Conservation (phyloP, 2,888 invertebrate genomes). For the Actias luna region DNA sequence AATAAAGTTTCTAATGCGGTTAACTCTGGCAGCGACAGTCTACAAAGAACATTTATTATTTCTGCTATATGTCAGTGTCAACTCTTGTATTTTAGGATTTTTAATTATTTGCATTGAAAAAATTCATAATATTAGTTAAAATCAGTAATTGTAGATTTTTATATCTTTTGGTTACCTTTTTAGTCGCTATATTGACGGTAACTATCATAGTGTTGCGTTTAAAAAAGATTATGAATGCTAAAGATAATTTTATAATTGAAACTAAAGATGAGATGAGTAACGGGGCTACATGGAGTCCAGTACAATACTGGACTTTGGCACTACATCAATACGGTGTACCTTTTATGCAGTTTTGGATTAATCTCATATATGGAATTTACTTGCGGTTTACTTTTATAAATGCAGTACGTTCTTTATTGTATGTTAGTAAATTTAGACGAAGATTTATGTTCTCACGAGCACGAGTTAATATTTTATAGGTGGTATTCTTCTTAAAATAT, state of each 20-base stretch:
- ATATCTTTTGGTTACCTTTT: conserved; percentile 39
- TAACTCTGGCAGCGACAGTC: background rate
- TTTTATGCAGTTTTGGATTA: conserved; percentile 44
- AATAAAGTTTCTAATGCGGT: background rate
- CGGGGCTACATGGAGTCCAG: conserved; percentile 32
- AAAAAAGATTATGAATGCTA: conserved; percentile 36
- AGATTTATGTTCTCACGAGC: conserved; percentile 9
- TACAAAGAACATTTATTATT: background rate
- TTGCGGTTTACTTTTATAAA: conserved; percentile 50
- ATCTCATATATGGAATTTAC: conserved; percentile 46
- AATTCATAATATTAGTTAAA: background rate
- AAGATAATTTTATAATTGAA: conserved; percentile 27
- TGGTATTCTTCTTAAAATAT: conserved; percentile 57
- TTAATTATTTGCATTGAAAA: background rate
- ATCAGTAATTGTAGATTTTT: conserved; percentile 1
- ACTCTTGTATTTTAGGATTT: background rate
- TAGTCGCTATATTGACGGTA: conserved; percentile 34
- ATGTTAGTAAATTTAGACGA: background rate
- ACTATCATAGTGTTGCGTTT: conserved; percentile 32
- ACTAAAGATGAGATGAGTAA: conserved; percentile 29
- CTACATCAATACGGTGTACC: conserved; percentile 48
- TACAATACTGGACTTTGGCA: conserved; percentile 37
- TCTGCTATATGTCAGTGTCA: background rate
- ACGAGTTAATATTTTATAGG: conserved; percentile 35
- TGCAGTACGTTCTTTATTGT: conserved; percentile 42